Base-by-base conservation (phyloP, 2,888 invertebrate genomes). In the Sinohyriopsis cumingii region DNA sequence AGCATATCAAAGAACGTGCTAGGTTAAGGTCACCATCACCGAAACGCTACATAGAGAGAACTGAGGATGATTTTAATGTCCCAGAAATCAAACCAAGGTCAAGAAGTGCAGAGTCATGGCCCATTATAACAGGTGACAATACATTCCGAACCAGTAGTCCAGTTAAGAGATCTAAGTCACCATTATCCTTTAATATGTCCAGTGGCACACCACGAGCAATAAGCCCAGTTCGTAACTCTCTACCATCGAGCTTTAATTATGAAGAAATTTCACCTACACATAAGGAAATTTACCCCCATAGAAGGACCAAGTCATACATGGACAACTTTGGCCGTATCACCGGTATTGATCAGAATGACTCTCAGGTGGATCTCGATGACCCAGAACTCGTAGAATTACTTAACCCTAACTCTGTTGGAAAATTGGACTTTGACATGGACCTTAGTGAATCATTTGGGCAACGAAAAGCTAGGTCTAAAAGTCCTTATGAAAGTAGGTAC, bases 241-340 rank as follows among this genome's bases (percentile, higher is more conserved):
- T 45, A 45, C 45, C 45, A 45, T 15, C 45, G 3, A 65, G 65
- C 28, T 80, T 74, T 55, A 76, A 74, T 63, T 81, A 72, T 63
- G 79, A 81, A 57, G 79, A 82, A 56, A 73, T 77, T 60, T 82
- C 83, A 18, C 73, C 80, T 19, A 25, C 69, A 19, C 69, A 78
- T 19, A 71, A 74, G 69, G 84, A 85, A 70, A 86, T 85, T 22
- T 86, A 85, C 65, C 86, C 86, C 22, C 86, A 86, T 71, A 74
- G 84, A 60, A 82, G 81, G 59, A 76, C 79, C 60, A 75, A 76
- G 53, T 78, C 82, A 5, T 82, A 80, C 69, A 65, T 75, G 20
- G 63, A 75, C 63, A 79, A 79, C 59, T 82, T 76, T 65, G 75
- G 79, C n/a, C 59, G 65, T 25, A 65, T 73, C 24, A 60, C 65